A percentile compares a stretch with the other conserved stretches of the same genome.
Conservation (phyloP, 2,113 vertebrate species). For the Oophaga pumilio region DNA sequence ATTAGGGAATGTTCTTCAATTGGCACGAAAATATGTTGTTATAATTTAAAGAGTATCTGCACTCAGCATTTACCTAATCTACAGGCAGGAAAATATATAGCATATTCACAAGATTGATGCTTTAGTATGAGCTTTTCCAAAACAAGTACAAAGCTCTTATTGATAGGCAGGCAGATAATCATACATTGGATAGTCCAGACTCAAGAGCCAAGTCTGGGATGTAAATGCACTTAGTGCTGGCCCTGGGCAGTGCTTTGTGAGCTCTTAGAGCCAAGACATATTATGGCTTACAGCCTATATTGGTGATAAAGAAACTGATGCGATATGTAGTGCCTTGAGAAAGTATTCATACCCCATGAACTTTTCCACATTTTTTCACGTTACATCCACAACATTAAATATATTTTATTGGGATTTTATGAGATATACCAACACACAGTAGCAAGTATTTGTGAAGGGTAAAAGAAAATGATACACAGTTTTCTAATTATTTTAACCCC, state of each 20-base stretch:
- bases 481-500: too few relatives aligned
- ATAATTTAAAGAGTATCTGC: slow-evolving; percentile 8
- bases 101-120: background rate
- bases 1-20: slow-evolving; percentile 1
- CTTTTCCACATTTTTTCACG: too few relatives aligned
- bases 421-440: too few relatives aligned
- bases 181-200: background rate
- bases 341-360: too few relatives aligned
- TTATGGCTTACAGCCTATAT: background rate
- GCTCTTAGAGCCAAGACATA: background rate
- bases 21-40: background rate
- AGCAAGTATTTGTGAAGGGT: too few relatives aligned
- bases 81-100: slow-evolving; percentile 1
- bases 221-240: background rate
- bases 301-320: background rate
- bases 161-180: background rate
- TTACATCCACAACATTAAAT: too few relatives aligned
- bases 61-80: background rate
- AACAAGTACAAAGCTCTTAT: slow-evolving; percentile 1
- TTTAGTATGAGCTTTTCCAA: background rate
- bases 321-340: background rate
- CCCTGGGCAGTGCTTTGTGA: background rate
- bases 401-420: too few relatives aligned
- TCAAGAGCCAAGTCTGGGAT: background rate
- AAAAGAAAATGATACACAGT: too few relatives aligned